Evolutionary conservation across 2,888 invertebrate species (phyloP), one percentile per base, ranked within the genome.

Genomic region (Brachylomia viminalis): DNA sequence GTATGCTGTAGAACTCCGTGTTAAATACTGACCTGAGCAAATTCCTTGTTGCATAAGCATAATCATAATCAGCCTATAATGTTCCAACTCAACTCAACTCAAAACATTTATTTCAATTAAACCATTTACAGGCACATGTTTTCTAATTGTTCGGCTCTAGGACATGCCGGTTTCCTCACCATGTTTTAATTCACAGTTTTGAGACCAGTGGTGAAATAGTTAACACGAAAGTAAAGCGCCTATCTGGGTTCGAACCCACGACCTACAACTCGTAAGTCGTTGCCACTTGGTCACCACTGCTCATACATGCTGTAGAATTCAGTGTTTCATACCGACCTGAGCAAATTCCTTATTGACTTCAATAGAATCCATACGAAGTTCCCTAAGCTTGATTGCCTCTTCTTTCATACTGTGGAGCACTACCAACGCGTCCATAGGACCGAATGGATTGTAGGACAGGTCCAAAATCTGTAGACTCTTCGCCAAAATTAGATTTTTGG

Each of bases 361-460:
- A 7, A 93, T 86, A 72, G 90, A 88, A 54, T 92, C 91, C 75
- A 94, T 87, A 7, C 90, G 81, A 49, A 94, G 80, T 27, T 90
- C 86, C 59, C 87, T 73, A 17, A 94, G 49, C 64, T 90, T 91
- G 7, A 92, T 89, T 38, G 45, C 68, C 4, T 78, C 65, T 0
- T 80, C n/a, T 66, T 78, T 87, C 84, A 93, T 79, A 11, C 78
- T 84, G 8, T 52, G 62, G 0, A 94, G 77, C 17, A 94, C 64
- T 1, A 70, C 42, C 5, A 90, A 66, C 0, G 93, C 93, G 64
- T 93, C 93, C 2, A 73, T 42, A 2, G 91, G 89, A 7, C 80
- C 77, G 8, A 94, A 74, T 10, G 92, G 92, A 78, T 94, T 94
- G 72, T 80, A 86, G 0, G 94, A 94, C 23, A 94, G 71, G 75